phyloP scores from a whole-genome alignment of 2,113 vertebrate genomes.

The Melospiza melodia region DNA sequence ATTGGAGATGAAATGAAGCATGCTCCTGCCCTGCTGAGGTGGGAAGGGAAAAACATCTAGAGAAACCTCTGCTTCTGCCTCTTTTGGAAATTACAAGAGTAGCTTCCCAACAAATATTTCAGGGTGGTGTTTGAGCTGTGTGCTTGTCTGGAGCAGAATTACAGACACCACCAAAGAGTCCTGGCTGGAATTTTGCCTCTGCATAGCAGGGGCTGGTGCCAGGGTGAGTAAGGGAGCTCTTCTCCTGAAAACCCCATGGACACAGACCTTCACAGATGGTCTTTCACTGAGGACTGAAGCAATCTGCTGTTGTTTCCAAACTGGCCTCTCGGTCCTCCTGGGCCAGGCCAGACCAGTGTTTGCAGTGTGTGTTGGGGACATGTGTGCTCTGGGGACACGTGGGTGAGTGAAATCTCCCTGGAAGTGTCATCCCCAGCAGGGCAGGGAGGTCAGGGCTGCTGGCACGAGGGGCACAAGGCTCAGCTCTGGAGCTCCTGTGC shows the following conservation, averaged over 20 bases:
- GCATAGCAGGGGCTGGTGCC: not conserved
- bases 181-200: not conserved
- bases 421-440: not conserved
- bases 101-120: not conserved
- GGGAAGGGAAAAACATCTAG: not conserved
- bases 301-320: not conserved
- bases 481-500: fast-evolving
- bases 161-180: not conserved
- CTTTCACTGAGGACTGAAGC: not conserved
- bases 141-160: not conserved
- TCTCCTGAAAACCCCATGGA: not conserved
- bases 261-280: not conserved
- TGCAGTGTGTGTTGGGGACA: fast-evolving
- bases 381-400: fast-evolving
- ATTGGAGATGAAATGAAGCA: not conserved
- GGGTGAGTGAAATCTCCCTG: not conserved
- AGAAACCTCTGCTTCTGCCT: not conserved
- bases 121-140: not conserved
- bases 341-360: not conserved
- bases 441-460: not conserved
- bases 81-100: not conserved
- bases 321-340: not conserved
- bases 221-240: not conserved
- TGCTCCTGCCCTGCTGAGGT: not conserved
- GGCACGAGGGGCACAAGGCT: fast-evolving